These are phyloP conservation scores for Stenotaenia linearis DNA, from an alignment of 2,888 invertebrate genomes.

Conservation along the genomic window DNA sequence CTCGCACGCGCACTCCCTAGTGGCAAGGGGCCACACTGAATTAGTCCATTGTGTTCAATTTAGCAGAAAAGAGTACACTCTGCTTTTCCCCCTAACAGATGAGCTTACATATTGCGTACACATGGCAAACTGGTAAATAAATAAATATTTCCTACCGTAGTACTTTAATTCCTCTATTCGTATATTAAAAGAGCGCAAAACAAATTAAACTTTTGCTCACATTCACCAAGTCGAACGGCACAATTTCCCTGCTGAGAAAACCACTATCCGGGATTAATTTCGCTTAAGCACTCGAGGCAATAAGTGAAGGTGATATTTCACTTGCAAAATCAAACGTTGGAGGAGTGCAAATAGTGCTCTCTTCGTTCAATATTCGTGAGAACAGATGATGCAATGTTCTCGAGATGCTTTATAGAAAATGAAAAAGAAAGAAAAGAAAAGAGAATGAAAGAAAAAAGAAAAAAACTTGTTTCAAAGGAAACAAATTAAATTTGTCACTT, in stretches of 20 bases:
- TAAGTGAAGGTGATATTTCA: slow-evolving; percentile 20
- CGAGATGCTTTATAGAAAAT: neutral
- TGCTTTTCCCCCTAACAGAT: slow-evolving; percentile 16
- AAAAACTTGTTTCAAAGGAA: neutral
- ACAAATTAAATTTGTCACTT: slow-evolving; percentile 20
- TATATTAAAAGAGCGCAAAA: neutral
- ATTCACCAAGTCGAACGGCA: slow-evolving; percentile 7
- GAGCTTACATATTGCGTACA: slow-evolving; percentile 3
- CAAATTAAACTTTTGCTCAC: slow-evolving; percentile 19
- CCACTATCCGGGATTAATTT: slow-evolving; percentile 20
- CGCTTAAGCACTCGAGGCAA: slow-evolving; percentile 26
- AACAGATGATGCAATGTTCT: neutral
- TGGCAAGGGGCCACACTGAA: slow-evolving; percentile 19
- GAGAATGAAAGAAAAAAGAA: neutral
- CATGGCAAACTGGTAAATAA: slow-evolving; percentile 19
- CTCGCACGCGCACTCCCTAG: slow-evolving; percentile 28
- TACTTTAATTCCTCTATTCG: neutral
- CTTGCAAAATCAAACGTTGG: slow-evolving; percentile 9
- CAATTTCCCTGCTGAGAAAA: slow-evolving; percentile 23
- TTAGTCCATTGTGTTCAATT: slow-evolving; percentile 34
- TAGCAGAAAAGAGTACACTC: slow-evolving; percentile 28
- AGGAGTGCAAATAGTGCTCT: neutral
- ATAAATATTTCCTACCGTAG: neutral
- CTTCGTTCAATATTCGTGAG: slow-evolving; percentile 13
- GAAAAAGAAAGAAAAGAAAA: neutral